Evolutionary conservation across 2,888 invertebrate genomes (phyloP), one percentile per base, ranked within the genome.

Genomic region (Opisthograptis luteolata): DNA sequence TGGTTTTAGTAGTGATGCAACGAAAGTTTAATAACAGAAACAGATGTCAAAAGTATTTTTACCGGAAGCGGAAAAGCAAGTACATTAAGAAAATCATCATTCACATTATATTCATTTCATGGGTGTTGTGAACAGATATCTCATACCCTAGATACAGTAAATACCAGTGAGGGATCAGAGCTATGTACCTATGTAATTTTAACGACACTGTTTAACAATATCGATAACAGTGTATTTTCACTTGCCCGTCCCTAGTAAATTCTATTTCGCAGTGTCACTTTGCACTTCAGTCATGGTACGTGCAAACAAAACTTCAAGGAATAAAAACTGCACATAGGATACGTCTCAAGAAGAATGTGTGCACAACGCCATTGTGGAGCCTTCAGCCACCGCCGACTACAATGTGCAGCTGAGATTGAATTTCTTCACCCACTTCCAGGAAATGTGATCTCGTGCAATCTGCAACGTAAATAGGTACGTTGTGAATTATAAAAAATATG

Each of bases 361-460:
- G 68, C 68, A 58, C 66, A 66, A 58, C 66, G 58, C 72, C 59
- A 74, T 76, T 74, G 74, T 74, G 66, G 57, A 63, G 60, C 63
- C 64, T 63, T 66, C 68, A 63, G 57, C 64, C 56, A 46, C 57
- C 43, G 55, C 55, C 45, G 59, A 53, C 52, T 58, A 59, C 64
- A 67, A 67, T 74, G 72, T 69, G 67, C 47, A 54, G 51, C 47
- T 54, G 61, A 70, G 73, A 80, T 80, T 80, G 73, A 75, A 77
- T 80, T 79, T 77, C 73, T 73, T 68, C 64, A 62, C 65, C 66
- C 64, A 67, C 70, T 69, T 66, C 64, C 35, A 58, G 64, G 66
- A 63, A 66, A 70, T 68, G 70, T 63, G 72, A 70, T 73, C 71
- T 66, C 42, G 41, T 20, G 62, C 61, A 70, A 60, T 63, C 62